A percentile compares a stretch with the other conserved stretches of the same genome.
Conservation (phyloP, 2,888 invertebrate species). For the Tipula vernalis region DNA sequence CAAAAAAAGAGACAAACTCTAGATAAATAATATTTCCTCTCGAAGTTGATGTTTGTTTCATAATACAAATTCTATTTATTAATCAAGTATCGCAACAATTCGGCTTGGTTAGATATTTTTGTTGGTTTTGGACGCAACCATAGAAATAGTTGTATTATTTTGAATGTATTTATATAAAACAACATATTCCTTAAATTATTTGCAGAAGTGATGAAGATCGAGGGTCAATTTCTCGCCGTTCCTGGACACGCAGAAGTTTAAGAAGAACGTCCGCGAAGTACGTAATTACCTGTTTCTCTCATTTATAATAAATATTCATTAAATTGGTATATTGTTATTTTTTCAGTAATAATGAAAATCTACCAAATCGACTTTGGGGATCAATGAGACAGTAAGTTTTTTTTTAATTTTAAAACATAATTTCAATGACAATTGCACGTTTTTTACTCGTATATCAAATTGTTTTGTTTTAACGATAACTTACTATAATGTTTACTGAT, state of each 20-base stretch:
- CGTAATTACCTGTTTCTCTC: background rate
- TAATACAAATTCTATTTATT: too few relatives aligned
- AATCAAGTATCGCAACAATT: too few relatives aligned
- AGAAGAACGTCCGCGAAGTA: slow-evolving; percentile 70
- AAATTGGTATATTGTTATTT: slow-evolving; percentile 20
- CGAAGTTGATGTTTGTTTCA: too few relatives aligned
- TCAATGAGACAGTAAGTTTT: slow-evolving; percentile 48
- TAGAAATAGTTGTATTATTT: too few relatives aligned
- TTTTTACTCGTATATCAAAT: too few relatives aligned
- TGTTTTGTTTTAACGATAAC: too few relatives aligned
- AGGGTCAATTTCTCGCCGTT: slow-evolving; percentile 56
- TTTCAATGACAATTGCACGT: too few relatives aligned
- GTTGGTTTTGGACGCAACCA: too few relatives aligned
- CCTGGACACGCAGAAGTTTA: slow-evolving; percentile 75
- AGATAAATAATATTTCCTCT: too few relatives aligned
- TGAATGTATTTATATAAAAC: background rate
- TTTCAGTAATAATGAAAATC: slow-evolving; percentile 44
- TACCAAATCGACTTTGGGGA: slow-evolving; percentile 50
- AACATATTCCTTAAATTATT: background rate
- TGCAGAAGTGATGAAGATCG: slow-evolving; percentile 42
- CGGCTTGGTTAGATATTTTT: too few relatives aligned
- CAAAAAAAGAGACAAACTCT: too few relatives aligned
- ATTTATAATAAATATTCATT: background rate
- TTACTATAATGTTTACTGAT: too few relatives aligned
- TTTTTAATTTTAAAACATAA: background rate